Evolutionary conservation across 2,113 vertebrate species (phyloP).

Genomic region (Spermophilus dauricus): DNA sequence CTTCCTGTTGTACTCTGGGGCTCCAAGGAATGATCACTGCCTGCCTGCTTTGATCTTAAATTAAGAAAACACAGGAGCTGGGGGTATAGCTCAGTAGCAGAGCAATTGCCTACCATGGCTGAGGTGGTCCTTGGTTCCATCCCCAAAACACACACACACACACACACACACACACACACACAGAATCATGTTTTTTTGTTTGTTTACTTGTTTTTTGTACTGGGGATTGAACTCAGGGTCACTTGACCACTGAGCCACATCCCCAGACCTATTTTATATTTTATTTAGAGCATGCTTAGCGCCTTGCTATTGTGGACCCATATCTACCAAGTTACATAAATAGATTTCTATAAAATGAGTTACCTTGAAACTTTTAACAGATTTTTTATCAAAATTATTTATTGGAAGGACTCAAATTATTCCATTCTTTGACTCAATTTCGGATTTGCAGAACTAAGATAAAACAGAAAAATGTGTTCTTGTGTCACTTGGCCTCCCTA

Average conservation of each 20-base stretch:
- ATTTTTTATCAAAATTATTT: conserved; percentile 48
- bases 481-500: background rate
- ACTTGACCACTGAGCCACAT: too few species aligned
- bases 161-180: background rate
- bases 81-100: background rate
- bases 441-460: conserved; percentile 19
- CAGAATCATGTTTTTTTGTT: too few species aligned
- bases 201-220: too few species aligned
- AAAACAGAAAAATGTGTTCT: background rate
- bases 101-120: background rate
- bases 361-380: background rate
- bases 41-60: background rate
- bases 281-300: too few species aligned
- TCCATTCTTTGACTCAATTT: conserved; percentile 21
- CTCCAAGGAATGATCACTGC: background rate
- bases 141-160: background rate
- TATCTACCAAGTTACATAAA: background rate
- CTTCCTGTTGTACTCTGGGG: background rate
- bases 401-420: background rate
- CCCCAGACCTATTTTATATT: too few species aligned
- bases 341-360: background rate
- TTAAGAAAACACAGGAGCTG: background rate
- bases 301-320: background rate
- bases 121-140: background rate
- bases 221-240: too few species aligned